Percentiles rank a stretch among this genome's conserved stretches.
These are phyloP conservation scores for Cyanistes caeruleus DNA, from an alignment of 2,113 vertebrate genomes.

Conservation along the genomic window DNA sequence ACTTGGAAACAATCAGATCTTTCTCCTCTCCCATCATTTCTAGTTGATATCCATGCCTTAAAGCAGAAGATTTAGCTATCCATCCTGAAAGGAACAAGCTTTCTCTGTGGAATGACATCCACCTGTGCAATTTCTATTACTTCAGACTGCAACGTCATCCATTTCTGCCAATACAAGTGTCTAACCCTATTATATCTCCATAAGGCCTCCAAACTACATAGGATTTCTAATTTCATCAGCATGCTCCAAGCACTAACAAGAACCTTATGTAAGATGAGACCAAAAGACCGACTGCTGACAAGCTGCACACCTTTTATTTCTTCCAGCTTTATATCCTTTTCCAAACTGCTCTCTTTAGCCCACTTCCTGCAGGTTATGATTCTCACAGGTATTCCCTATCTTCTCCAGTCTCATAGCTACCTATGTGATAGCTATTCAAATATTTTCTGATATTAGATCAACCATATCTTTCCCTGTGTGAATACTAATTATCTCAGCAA, in stretches of 20 bases:
- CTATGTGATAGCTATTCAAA: background rate
- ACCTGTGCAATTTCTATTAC: background rate
- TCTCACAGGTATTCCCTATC: background rate
- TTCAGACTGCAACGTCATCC: constrained; percentile 1
- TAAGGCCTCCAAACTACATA: background rate
- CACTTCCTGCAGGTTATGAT: background rate
- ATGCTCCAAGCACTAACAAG: background rate
- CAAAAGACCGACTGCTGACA: background rate
- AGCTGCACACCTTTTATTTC: background rate
- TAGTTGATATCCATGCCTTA: background rate
- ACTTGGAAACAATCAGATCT: background rate
- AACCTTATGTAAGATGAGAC: background rate
- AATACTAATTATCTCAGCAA: background rate
- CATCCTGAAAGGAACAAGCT: background rate
- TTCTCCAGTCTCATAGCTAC: background rate
- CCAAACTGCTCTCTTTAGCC: background rate
- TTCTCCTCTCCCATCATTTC: background rate
- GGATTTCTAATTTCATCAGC: background rate
- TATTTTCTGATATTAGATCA: background rate
- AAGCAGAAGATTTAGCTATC: background rate
- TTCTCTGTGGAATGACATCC: background rate
- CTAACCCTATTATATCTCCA: background rate
- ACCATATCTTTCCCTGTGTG: background rate
- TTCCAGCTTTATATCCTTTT: background rate
- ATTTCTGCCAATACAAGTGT: constrained; percentile 24